Base-by-base conservation (phyloP, 2,888 invertebrate genomes). In the Alloscopus bannaensis region DNA sequence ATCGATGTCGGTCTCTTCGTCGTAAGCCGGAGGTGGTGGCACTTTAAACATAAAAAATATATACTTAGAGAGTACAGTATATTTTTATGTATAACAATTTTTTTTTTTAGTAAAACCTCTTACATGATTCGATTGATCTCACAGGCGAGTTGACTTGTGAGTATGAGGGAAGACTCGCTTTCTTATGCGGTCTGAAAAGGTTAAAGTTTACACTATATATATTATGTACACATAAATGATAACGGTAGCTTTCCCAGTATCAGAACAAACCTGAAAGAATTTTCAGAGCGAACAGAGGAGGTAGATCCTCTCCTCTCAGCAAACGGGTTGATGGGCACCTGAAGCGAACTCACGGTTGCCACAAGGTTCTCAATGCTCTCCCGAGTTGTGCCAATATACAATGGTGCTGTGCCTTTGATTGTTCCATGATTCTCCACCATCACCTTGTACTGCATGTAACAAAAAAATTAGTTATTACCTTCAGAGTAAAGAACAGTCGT, bases 141-240 rank as follows among this genome's bases (percentile, higher is more conserved):
- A 72, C 72, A 0, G 72, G 72, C 11, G 72, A 72, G 40, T 72
- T 72, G 20, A 72, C 72, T 31, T 72, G 72, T 1, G 72, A 72
- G n/a, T 72, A 72, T 22, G 29, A 31, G 1, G 72, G 72, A 20
- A 72, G 36, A 52, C 72, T 72, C 8, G 50, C 31, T 18, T 72
- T 72, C 28, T 72, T 72, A 8, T 31, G 62, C 1, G 36, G 22
- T 3, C 55, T 24, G 20, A 42, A 71, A 3, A 45, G 45, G 16
- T 47, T 47, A n/a, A n/a, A n/a, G n/a, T n/a, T n/a, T n/a, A n/a
- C n/a, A n/a, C n/a, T n/a, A n/a, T n/a, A n/a, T n/a, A n/a, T n/a
- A n/a, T n/a, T n/a, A n/a, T n/a, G n/a, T n/a, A n/a, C n/a, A n/a
- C n/a, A n/a, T n/a, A n/a, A n/a, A n/a, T n/a, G n/a, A n/a, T n/a